Base-by-base conservation (phyloP, 2,888 invertebrate genomes). In the Plagiodera versicolora region DNA sequence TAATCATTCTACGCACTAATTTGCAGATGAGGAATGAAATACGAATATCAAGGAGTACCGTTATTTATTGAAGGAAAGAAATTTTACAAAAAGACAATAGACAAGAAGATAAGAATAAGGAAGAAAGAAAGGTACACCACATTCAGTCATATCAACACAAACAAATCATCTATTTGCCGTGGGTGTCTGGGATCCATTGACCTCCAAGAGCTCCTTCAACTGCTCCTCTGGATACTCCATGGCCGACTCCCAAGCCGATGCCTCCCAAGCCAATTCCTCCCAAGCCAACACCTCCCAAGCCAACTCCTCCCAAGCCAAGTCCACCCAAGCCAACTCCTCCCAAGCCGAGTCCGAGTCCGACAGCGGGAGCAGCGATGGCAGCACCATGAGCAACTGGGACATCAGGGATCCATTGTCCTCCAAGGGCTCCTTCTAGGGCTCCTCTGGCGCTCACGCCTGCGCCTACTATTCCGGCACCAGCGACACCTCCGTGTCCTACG, bases 151-250 rank as follows among this genome's bases (percentile, higher is more conserved):
- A 45, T 57, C 61, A 61, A 57, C 58, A 57, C 61, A 46, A 58
- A 45, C 58, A 19, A 44, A 19, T 10, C 20, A 39, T 20, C 53
- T 53, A 53, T 53, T 53, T 53, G 53, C 52, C 60, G 30, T 47
- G 39, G 62, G 70, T 56, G 60, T 74, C 74, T 18, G 74, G 74
- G 39, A 74, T 68, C 70, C 71, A 74, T 68, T 73, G 72, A 24
- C 74, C 74, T 67, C 73, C 74, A 18, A 69, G 58, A 51, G 67
- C 69, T 47, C 66, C 66, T 61, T 66, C 68, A 8, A 67, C 18
- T 6, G 65, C 55, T 35, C 67, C 67, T 61, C 57, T 66, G 51
- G 67, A 61, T 6, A 51, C 56, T 14, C 58, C 62, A 30, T 56
- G 57, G 17, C 49, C 58, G n/a, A 56, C 16, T 32, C 56, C 58